phyloP scores from a whole-genome alignment of 2,888 invertebrate genomes.

The Venustoraphidia nigricollis region DNA sequence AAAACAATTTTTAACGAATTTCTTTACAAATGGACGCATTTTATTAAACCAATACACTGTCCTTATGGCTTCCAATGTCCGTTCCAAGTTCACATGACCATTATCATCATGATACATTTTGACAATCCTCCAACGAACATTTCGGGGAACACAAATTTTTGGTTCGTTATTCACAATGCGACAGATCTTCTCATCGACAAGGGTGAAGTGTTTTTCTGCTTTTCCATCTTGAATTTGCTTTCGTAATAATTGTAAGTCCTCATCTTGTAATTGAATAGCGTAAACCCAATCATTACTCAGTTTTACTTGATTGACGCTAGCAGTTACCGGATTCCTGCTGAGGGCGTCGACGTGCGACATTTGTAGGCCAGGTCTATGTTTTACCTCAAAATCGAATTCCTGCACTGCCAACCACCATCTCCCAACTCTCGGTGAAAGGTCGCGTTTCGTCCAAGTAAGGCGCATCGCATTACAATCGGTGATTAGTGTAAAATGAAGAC shows the following conservation, averaged over 20 bases:
- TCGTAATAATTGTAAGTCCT: conserved; percentile 3
- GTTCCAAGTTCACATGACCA: conserved; percentile 7
- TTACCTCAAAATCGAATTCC: conserved; percentile 1
- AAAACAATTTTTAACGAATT: conserved; percentile 2
- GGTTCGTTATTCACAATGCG: conserved; percentile 1
- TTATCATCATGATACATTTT: conserved; percentile 8
- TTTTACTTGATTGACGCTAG: neutral
- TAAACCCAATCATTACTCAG: conserved; percentile 3
- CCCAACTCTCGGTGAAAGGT: conserved; percentile 10
- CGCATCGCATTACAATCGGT: conserved; percentile 14
- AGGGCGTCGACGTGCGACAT: conserved; percentile 13
- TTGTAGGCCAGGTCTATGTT: neutral
- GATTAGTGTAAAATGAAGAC: conserved; percentile 6
- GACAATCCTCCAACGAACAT: conserved; percentile 8
- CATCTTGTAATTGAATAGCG: conserved; percentile 6
- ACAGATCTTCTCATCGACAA: neutral
- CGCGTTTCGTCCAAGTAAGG: conserved; percentile 7
- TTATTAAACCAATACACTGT: conserved; percentile 3
- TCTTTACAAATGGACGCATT: conserved; percentile 4
- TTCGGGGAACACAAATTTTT: conserved; percentile 7
- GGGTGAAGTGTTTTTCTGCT: neutral
- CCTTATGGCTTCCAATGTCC: conserved; percentile 3
- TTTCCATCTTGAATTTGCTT: neutral
- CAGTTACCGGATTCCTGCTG: conserved; percentile 13
- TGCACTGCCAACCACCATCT: conserved; percentile 6